phyloP scores from a whole-genome alignment of 2,113 vertebrate species.

The Accipiter virgatus region DNA sequence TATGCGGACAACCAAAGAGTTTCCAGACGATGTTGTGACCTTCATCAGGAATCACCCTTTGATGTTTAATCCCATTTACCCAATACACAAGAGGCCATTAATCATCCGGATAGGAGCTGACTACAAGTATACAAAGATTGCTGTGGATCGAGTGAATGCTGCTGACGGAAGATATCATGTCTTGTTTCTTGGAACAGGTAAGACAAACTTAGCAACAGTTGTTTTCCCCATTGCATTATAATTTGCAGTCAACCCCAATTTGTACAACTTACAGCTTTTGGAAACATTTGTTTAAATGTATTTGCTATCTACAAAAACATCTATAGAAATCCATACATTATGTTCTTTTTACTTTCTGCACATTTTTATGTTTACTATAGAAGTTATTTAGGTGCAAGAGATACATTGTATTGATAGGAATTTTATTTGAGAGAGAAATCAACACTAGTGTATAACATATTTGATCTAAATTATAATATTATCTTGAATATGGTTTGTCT shows the following conservation, averaged over 20 bases:
- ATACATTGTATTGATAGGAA: background rate
- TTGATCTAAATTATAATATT: background rate
- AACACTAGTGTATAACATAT: background rate
- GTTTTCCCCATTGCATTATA: background rate
- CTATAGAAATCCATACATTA: background rate
- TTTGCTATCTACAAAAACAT: background rate
- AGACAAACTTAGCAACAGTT: background rate
- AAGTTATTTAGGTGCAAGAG: background rate
- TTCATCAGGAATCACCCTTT: slow-evolving; percentile 96
- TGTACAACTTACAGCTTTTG: background rate
- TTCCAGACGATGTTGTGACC: slow-evolving; percentile 96
- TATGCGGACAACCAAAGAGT: slow-evolving; percentile 91
- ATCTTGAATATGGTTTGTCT: background rate
- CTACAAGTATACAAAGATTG: slow-evolving; percentile 93
- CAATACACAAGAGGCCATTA: slow-evolving; percentile 85
- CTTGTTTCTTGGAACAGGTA: slow-evolving; percentile 95
- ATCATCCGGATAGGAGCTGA: slow-evolving; percentile 89
- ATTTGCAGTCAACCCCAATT: background rate
- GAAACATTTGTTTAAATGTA: background rate
- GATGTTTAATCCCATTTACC: slow-evolving; percentile 97
- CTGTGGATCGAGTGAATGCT: slow-evolving; percentile 91
- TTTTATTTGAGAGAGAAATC: background rate
- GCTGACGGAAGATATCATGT: slow-evolving; percentile 94
- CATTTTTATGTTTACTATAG: background rate
- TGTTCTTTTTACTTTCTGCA: background rate